Percentiles rank a stretch among this genome's conserved stretches.
These are phyloP conservation scores for Valencia hispanica DNA, from an alignment of 2,797 vertebrate genomes.

Conservation along the genomic window DNA sequence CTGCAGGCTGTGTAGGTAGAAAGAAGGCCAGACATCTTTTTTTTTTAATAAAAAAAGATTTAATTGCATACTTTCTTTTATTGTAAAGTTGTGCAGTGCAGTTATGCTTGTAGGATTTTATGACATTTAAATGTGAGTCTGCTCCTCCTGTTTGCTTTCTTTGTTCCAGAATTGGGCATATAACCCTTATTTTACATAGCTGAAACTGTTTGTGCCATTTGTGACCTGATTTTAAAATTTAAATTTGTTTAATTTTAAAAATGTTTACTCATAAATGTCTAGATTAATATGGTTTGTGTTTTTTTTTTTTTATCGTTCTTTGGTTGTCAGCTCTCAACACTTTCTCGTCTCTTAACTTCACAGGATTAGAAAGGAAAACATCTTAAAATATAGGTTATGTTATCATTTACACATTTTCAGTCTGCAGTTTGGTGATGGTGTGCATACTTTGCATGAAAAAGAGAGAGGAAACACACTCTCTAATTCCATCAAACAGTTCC, in stretches of 20 bases:
- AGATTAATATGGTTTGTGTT: not conserved
- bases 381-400: constrained; percentile 36
- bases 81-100: constrained; percentile 72
- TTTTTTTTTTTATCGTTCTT: not conserved
- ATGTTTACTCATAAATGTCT: not conserved
- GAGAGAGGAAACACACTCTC: constrained; percentile 62
- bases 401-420: constrained; percentile 40
- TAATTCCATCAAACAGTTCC: constrained; percentile 73
- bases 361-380: constrained; percentile 19
- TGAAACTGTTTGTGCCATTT: constrained; percentile 45
- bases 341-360: constrained; percentile 6
- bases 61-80: constrained; percentile 80
- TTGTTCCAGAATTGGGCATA: constrained; percentile 76
- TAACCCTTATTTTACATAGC: constrained; percentile 72
- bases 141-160: constrained; percentile 73
- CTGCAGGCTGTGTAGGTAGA: constrained; percentile 38
- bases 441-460: constrained; percentile 43
- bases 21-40: constrained; percentile 41
- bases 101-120: constrained; percentile 71
- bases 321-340: not conserved
- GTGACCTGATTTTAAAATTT: constrained; percentile 2
- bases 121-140: constrained; percentile 72
- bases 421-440: constrained; percentile 29
- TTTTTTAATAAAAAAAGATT: constrained; percentile 62
- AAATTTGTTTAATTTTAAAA: too few relatives aligned